These are phyloP conservation scores for Falco novaeseelandiae DNA, from an alignment of 2,797 vertebrate genomes.

Conservation along the genomic window DNA sequence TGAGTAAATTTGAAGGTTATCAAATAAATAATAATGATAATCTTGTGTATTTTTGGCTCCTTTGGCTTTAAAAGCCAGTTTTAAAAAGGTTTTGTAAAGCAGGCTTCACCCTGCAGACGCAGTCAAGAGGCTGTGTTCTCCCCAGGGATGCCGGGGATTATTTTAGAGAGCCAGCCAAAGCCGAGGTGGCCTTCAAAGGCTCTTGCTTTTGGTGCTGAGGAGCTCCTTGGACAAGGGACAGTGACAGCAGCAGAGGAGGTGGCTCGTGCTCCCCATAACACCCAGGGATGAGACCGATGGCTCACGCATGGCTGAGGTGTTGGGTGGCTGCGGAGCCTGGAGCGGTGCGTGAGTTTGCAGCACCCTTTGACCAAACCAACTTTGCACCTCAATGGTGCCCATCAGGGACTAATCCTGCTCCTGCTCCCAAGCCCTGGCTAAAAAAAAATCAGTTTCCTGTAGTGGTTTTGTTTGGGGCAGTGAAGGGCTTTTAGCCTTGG, in stretches of 20 bases:
- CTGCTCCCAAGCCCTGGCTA: not conserved
- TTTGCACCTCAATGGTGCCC: too few relatives aligned
- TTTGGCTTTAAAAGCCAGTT: not conserved
- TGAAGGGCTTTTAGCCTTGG: not conserved
- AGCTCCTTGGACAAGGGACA: not conserved
- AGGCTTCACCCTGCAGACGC: constrained; percentile 52
- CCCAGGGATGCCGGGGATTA: constrained; percentile 49
- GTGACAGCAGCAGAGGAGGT: not conserved
- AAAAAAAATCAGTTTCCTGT: not conserved
- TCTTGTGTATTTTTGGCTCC: not conserved
- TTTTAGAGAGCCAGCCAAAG: constrained; percentile 28
- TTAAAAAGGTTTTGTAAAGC: not conserved
- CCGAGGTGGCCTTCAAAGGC: not conserved
- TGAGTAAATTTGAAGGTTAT: not conserved
- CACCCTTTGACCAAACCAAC: not conserved
- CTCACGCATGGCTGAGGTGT: not conserved
- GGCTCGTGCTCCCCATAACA: rapidly evolving
- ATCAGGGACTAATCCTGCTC: not conserved
- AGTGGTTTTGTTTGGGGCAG: not conserved
- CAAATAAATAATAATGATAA: not conserved
- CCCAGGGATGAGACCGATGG: not conserved
- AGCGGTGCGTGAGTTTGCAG: not conserved
- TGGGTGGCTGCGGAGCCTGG: rapidly evolving
- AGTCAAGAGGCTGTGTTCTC: constrained; percentile 45
- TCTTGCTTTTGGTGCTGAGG: not conserved